Percentiles rank a stretch among this genome's conserved stretches.
phyloP scores from a whole-genome alignment of 2,113 vertebrate genomes.

The Columba janthina region DNA sequence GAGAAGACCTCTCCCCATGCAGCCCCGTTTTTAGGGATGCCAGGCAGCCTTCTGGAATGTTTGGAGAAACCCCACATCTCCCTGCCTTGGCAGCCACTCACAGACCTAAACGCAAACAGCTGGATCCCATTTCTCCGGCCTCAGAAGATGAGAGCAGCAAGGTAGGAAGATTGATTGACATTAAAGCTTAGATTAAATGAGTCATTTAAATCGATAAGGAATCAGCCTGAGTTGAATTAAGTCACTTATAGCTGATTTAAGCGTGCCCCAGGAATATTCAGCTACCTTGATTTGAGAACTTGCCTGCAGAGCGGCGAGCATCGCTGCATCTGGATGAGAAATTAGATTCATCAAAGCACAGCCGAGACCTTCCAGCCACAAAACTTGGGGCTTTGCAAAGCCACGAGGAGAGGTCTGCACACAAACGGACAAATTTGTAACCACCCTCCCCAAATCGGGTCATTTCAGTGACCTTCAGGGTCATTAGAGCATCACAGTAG shows the following conservation, averaged over 20 bases:
- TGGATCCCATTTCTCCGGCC: constrained; percentile 37
- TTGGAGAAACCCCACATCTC: background rate
- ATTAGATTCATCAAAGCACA: background rate
- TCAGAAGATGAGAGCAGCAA: constrained; percentile 24
- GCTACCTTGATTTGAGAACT: background rate
- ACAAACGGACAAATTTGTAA: background rate
- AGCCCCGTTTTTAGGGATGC: background rate
- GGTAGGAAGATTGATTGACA: constrained; percentile 43
- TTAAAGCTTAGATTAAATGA: constrained; percentile 52
- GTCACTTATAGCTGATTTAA: constrained; percentile 53
- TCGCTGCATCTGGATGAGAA: background rate
- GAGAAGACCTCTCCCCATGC: background rate
- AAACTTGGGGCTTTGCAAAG: background rate
- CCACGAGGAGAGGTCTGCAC: background rate
- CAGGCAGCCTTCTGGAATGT: background rate
- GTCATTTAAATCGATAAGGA: constrained; percentile 2
- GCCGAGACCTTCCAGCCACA: background rate
- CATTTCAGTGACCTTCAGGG: background rate
- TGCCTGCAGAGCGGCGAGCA: background rate
- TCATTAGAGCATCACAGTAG: background rate
- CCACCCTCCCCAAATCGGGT: background rate
- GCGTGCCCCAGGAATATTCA: constrained; percentile 8
- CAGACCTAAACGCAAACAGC: constrained; percentile 15
- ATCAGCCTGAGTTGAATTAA: constrained; percentile 29
- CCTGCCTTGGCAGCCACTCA: background rate